Evolutionary conservation across 2,113 vertebrate genomes (phyloP).

Genomic region (Cyprinodon brontotheroides): DNA sequence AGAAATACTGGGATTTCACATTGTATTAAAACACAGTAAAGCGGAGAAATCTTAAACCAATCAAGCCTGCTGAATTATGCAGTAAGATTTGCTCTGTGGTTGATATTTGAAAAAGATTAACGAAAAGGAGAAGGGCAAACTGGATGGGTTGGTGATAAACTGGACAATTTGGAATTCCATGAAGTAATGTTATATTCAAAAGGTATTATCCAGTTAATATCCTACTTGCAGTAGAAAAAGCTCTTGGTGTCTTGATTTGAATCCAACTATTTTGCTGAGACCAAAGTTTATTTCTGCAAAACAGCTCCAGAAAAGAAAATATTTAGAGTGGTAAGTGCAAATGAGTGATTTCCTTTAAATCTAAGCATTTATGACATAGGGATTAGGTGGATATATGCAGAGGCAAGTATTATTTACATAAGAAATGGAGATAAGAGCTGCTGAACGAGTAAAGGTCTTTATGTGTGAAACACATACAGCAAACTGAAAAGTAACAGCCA

Average conservation of each 20-base stretch:
- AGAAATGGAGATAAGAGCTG: no score
- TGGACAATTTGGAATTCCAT: neutral
- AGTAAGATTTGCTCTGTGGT: slow-evolving; percentile 64
- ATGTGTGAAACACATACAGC: neutral
- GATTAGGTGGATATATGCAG: no score
- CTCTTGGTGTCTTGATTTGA: neutral
- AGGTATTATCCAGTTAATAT: neutral
- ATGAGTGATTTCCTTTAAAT: no score
- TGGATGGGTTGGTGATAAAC: slow-evolving; percentile 39
- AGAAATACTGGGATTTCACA: slow-evolving; percentile 49
- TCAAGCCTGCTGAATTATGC: slow-evolving; percentile 81
- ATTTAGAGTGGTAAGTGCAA: no score
- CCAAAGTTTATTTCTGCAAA: neutral
- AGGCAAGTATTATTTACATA: neutral
- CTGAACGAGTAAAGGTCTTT: neutral
- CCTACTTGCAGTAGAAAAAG: neutral
- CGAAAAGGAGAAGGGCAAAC: slow-evolving; percentile 76
- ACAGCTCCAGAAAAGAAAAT: neutral
- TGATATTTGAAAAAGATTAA: slow-evolving; percentile 61
- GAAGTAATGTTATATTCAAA: neutral
- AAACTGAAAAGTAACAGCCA: neutral
- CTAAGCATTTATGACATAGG: no score
- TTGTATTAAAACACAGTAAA: slow-evolving; percentile 69
- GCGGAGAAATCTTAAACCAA: slow-evolving; percentile 80
- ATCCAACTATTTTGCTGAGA: neutral